Evolutionary conservation across 2,888 invertebrate genomes (phyloP).

Genomic region (Helicoverpa assulta): DNA sequence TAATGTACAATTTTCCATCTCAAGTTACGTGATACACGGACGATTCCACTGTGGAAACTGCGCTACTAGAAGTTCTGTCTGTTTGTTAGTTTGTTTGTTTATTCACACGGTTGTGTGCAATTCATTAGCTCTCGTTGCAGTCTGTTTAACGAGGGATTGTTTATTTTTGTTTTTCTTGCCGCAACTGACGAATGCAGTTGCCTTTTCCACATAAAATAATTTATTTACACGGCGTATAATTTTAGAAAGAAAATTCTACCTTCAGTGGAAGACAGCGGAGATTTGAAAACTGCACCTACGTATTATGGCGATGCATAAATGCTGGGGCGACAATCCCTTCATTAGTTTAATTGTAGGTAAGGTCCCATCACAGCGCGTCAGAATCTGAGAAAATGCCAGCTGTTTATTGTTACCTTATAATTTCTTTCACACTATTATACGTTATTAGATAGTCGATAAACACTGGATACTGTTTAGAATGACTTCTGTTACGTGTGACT

Average conservation of each 20-base stretch:
- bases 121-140: not conserved
- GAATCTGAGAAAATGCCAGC: not conserved
- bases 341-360: not conserved
- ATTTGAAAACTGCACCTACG: too few relatives aligned
- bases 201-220: too few relatives aligned
- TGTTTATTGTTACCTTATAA: not conserved
- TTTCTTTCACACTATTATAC: not conserved
- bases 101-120: not conserved
- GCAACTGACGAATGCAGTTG: not conserved
- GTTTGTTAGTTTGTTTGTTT: not conserved
- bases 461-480: not conserved
- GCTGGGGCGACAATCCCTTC: not conserved
- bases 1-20: not conserved
- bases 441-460: not conserved
- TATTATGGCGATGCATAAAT: too few relatives aligned
- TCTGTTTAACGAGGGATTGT: not conserved
- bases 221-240: too few relatives aligned
- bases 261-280: too few relatives aligned
- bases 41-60: not conserved
- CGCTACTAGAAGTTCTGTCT: not conserved
- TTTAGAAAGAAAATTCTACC: too few relatives aligned
- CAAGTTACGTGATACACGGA: not conserved
- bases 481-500: too few relatives aligned
- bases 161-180: not conserved
- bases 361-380: not conserved